Base-by-base conservation (phyloP, 2,797 vertebrate genomes). In the Mallotus villosus region DNA sequence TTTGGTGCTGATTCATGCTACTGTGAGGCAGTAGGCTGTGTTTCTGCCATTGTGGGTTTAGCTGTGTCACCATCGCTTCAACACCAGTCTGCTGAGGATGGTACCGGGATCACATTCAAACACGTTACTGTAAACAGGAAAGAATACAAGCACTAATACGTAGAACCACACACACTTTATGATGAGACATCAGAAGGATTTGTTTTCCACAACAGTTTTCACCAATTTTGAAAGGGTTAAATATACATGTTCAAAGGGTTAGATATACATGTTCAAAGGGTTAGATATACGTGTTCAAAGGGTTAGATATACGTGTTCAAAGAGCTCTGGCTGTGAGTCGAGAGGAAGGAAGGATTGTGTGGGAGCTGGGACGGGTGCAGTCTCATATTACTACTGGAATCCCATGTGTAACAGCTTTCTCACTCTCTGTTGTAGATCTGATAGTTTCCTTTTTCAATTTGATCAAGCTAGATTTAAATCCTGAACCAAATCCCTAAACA, bases 351-450 rank as follows among this genome's bases (percentile, higher is more conserved):
- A 89, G 92, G 89, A 87, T 86, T 93, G 90, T 89, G 83, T 78
- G 76, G 73, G 85, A 80, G 84, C 86, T 87, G 81, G 89, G 92
- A 91, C 89, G 90, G 91, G 91, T 89, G 90, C 82, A 85, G 78
- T 84, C 89, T 80, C 80, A 84, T 81, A 84, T 88, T 88, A 82
- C 79, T 93, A 41, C 1, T 41, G 8, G 37, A 93, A 94, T 92
- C 90, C 84, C 85, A 90, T 93, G 93, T 91, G 84, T 85, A 92
- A 90, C 87, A 85, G 68, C 75, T 90, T 91, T 88, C 84, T 78
- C 72, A 88, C 68, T 86, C 81, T 90, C 82, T 83, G 49, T 77
- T 83, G 83, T 84, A 82, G 82, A 81, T 49, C 75, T 81, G 79
- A 81, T 77, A 90, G 82, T 85, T 91, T 71, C 80, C 83, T 76